Conservation (phyloP, 2,888 invertebrate species). For the Lasioglossum oenotherae region DNA sequence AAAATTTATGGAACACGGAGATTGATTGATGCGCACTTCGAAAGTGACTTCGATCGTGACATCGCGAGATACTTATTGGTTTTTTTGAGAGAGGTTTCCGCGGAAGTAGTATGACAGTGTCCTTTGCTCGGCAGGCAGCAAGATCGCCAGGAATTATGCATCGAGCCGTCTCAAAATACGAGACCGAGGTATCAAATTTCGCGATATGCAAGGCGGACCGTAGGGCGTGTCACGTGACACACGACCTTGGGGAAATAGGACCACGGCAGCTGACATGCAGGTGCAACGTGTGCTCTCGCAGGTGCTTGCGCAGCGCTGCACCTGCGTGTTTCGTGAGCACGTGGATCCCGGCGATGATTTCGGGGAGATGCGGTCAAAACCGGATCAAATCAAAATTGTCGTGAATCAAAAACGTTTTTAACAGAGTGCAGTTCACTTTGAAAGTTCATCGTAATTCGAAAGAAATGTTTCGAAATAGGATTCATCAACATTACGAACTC, state of each 20-base stretch:
- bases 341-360: neutral
- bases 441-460: neutral
- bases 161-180: neutral
- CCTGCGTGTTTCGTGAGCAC: constrained; percentile 11
- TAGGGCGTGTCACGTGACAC: constrained; percentile 42
- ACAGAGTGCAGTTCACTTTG: neutral
- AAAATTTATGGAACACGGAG: no score
- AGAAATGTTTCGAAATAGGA: neutral
- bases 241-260: constrained; percentile 56
- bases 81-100: neutral
- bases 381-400: neutral
- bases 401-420: neutral
- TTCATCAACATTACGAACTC: neutral
- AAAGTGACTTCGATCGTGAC: no score
- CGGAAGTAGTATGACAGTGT: neutral
- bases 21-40: no score
- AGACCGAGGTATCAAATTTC: constrained; percentile 37
- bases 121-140: neutral
- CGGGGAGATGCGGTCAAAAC: neutral
- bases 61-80: neutral
- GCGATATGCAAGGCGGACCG: constrained; percentile 23
- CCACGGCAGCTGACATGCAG: constrained; percentile 59
- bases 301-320: constrained; percentile 46
- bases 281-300: constrained; percentile 47
- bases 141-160: neutral